Evolutionary conservation across 2,797 vertebrate species (phyloP), one percentile per base, ranked within the genome.

Genomic region (Sebastes nivosus): DNA sequence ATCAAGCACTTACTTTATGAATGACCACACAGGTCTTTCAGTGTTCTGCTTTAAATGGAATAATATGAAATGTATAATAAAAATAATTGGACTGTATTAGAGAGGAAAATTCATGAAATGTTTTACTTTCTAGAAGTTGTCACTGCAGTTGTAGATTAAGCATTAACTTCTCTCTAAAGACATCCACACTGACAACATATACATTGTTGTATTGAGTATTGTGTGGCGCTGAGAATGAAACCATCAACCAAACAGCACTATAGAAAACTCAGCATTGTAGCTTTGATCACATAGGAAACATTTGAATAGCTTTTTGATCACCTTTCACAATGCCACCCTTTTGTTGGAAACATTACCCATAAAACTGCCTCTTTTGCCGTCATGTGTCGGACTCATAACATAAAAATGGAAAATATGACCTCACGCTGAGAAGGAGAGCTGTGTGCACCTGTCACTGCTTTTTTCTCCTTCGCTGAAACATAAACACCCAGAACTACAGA

Each of bases 401-500:
- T 42, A 63, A 73, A 81, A 79, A 67, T 75, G 83, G 72, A 88
- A 90, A 90, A 77, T 73, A 68, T 89, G 13, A 77, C 57, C 76
- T 86, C 75, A 75, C 3, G 6, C 54, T 18, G 3, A 59, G 64
- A 20, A 27, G 63, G 6, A 79, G 55, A 24, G n/a, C 50, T 36
- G 16, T 22, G 8, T 69, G 75, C 88, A 87, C 88, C 83, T 80
- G 84, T 42, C 63, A 54, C 59, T 46, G 29, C 14, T 24, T 75
- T 73, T 42, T 76, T 52, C 42, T 60, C 46, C 59, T 24, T 22
- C 2, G 1, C 18, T 74, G 52, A 67, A 72, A 76, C 10, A 34
- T 54, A 75, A 87, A 78, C 80, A 72, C 20, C 4, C 32, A 66
- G 59, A 38, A 11, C 1, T 14, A 5, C 42, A 67, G 20, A 42